Conservation (phyloP, 2,797 vertebrate genomes). For the Channa striata region DNA sequence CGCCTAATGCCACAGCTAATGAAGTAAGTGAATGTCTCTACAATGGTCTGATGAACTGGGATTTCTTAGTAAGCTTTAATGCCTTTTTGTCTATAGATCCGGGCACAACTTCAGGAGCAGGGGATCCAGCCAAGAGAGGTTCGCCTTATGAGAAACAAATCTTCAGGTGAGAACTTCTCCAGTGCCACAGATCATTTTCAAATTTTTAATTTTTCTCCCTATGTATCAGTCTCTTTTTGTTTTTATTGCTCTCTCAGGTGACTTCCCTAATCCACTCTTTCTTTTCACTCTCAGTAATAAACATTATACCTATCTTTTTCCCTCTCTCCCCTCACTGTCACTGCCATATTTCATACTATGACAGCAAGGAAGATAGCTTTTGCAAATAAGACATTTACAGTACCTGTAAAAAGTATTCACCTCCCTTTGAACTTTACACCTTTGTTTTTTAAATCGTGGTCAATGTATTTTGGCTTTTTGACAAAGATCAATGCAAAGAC, state of each 20-base stretch:
- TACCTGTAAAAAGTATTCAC: no score
- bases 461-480: no score
- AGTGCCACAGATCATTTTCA: not conserved
- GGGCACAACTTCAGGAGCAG: constrained; percentile 89
- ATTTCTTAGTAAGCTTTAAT: not conserved
- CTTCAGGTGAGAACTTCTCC: constrained; percentile 89
- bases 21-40: constrained; percentile 80
- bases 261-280: constrained; percentile 27
- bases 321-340: constrained; percentile 13
- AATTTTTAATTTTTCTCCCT: not conserved
- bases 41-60: not conserved
- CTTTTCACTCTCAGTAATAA: constrained; percentile 27
- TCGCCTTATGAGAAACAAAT: constrained; percentile 94
- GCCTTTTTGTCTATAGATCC: constrained; percentile 82
- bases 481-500: no score
- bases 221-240: constrained; percentile 41
- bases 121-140: constrained; percentile 91
- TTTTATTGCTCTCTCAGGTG: constrained; percentile 34
- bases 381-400: constrained; percentile 24
- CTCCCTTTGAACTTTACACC: no score
- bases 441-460: no score
- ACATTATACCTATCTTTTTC: constrained; percentile 3
- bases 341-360: constrained; percentile 28
- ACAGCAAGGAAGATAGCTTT: constrained; percentile 19
- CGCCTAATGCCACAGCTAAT: constrained; percentile 89